phyloP scores from a whole-genome alignment of 1,140 invertebrate genomes.

The Amyelois transitella region DNA sequence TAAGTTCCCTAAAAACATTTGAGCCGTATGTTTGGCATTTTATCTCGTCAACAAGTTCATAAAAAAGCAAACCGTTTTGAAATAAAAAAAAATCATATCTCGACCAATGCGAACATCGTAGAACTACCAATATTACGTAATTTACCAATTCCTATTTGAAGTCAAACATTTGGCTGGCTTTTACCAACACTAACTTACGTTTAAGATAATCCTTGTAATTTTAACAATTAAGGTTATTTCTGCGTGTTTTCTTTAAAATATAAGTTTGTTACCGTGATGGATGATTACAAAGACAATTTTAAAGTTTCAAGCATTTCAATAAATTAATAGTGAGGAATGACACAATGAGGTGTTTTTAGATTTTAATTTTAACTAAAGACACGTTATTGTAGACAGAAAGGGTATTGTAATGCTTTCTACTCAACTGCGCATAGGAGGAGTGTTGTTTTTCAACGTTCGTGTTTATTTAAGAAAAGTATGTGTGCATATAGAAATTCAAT shows the following conservation, averaged over 20 bases:
- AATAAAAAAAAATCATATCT: no score
- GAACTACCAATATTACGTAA: background rate
- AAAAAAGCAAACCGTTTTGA: no score
- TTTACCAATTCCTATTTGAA: background rate
- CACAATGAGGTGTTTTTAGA: background rate
- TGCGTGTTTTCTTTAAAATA: background rate
- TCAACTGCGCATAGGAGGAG: no score
- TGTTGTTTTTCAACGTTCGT: no score
- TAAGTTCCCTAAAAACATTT: no score
- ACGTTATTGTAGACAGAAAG: background rate
- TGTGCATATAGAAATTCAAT: no score
- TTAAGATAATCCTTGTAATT: background rate
- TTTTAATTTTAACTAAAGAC: background rate
- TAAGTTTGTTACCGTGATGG: background rate
- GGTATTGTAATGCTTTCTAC: no score
- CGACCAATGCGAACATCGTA: background rate
- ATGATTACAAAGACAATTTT: background rate
- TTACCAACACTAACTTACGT: background rate
- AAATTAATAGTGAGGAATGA: conserved; percentile 6
- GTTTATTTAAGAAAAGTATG: no score
- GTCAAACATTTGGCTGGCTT: background rate
- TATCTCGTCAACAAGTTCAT: no score
- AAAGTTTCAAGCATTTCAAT: background rate
- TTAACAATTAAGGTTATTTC: background rate
- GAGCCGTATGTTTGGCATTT: no score